Evolutionary conservation across 2,888 invertebrate genomes (phyloP), one percentile per base, ranked within the genome.

Genomic region (Polydrusus pterygomalis): DNA sequence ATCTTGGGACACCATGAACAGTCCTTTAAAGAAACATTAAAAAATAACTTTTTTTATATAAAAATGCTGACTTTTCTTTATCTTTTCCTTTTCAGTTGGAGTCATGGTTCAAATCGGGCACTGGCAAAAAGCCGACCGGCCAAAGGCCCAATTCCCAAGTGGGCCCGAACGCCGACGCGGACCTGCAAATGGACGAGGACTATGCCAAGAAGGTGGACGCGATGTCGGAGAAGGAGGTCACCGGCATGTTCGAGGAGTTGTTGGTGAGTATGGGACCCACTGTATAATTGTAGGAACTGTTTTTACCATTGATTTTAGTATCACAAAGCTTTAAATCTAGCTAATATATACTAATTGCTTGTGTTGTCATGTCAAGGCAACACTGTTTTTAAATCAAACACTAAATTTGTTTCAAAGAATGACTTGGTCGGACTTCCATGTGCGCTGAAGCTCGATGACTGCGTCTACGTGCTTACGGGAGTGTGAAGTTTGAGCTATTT

Each of bases 161-260:
- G 81, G 86, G 88, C 81, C 83, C 87, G 76, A 88, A 89, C 81
- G 89, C 90, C 75, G 89, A 91, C 79, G 88, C 89, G 78, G 89
- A 91, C 79, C 90, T 91, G 47, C 91, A 93, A 86, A 91, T 91
- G 78, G 91, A 91, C 78, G 90, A 90, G 75, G 90, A 87, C 77
- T 90, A 90, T 83, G 89, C 89, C 79, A 90, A 89, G 84, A 89
- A 89, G 85, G 91, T 94, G 81, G 91, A 92, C 82, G 89, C 89
- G 60, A 89, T 93, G 85, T 91, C 92, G 82, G 93, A 94, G 77
- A 89, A 90, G 25, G 93, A 94, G 82, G 90, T 95, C 80, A 91
- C 93, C 83, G 88, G 91, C 70, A 91, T 92, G 81, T 95, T 96
- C 85, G 96, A 96, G 87, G 93, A 93, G 85, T 93, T 96, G 92